Evolutionary conservation across 2,888 invertebrate genomes (phyloP).

Genomic region (Quadroppia sp.): DNA sequence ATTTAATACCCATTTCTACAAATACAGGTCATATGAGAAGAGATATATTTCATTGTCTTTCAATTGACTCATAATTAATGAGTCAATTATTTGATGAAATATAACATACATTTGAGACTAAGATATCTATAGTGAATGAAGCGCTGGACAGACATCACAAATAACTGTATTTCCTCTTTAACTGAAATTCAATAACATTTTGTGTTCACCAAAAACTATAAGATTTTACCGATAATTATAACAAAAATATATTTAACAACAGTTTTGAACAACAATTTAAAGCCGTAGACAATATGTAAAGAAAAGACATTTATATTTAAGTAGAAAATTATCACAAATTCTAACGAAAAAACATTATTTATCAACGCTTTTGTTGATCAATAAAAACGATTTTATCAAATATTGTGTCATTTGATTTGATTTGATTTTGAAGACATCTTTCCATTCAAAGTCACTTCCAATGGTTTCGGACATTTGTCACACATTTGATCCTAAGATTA

Average conservation of each 20-base stretch:
- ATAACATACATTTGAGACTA: background rate
- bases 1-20: background rate
- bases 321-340: background rate
- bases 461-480: no score
- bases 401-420: no score
- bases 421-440: no score
- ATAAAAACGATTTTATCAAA: no score
- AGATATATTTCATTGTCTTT: background rate
- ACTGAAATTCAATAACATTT: background rate
- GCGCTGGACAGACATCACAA: slow-evolving; percentile 11
- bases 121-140: no score
- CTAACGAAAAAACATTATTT: background rate
- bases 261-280: background rate
- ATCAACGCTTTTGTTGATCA: slow-evolving; percentile 32
- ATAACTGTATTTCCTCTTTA: background rate
- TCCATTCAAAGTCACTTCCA: no score
- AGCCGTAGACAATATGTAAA: background rate
- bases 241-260: background rate
- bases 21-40: no score
- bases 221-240: background rate
- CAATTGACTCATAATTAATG: background rate
- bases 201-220: background rate
- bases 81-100: background rate
- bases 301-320: slow-evolving; percentile 4
- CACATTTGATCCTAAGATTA: no score